Base-by-base conservation (phyloP, 1,140 invertebrate genomes). In the Neodiprion virginianus region DNA sequence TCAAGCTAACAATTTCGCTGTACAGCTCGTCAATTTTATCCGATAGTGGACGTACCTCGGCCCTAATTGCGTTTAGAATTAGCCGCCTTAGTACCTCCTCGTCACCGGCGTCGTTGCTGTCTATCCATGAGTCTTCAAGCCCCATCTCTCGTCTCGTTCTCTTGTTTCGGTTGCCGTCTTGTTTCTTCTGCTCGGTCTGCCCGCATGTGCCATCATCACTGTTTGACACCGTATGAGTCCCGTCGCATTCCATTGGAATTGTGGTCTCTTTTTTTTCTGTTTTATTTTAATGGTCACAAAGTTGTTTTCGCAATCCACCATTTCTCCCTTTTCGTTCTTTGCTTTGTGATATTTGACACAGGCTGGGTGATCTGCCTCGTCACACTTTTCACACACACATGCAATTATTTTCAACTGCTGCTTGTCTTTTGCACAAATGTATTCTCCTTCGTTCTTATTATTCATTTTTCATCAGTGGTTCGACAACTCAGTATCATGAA, bases 31-130 rank as follows among this genome's bases (percentile, higher is more conserved):
- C 53, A 61, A 61, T 61, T 61, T 61, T 61, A n/a, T 61, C 7
- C 1, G 53, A 12, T 61, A 61, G 7, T 61, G 53, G 53, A n/a
- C 53, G 53, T n/a, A 61, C 53, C 53, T 61, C 53, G 1, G 53
- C 53, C 53, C n/a, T 61, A 61, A 61, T 61, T 61, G 53, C n/a
- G 53, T 61, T 61, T 5, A 3, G 53, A 12, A 61, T 61, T 7
- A 61, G 53, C 53, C 53, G 53, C 53, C 53, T 61, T 61, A 61
- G 53, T 61, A 61, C 53, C 53, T 11, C 53, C 53, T 61, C 53
- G 53, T n/a, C 53, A 61, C n/a, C 7, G 53, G 1, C 53, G 53
- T 61, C 53, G 53, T 3, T 61, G 53, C 53, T 7, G 53, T 61
- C 53, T 61, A 1, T 61, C 53, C 11, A 61, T 2, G 53, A 61